phyloP scores from a whole-genome alignment of 2,888 invertebrate species.

The Priocnemis perturbator region DNA sequence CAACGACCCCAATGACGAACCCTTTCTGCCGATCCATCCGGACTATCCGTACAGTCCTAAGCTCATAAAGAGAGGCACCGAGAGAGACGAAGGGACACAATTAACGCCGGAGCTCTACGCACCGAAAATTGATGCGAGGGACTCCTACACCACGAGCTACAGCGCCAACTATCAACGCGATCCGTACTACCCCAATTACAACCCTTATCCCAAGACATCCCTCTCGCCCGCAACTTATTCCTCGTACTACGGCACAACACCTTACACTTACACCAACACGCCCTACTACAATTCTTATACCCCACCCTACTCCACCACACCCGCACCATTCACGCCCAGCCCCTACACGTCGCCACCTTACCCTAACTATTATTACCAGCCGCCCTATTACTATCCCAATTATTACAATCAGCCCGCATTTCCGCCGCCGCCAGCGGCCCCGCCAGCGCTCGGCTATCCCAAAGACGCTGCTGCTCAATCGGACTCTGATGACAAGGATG shows the following conservation, averaged over 20 bases:
- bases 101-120: constrained; percentile 65
- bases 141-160: constrained; percentile 62
- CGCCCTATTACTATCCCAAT: constrained; percentile 62
- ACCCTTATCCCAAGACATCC: constrained; percentile 57
- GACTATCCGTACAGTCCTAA: constrained; percentile 70
- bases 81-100: constrained; percentile 54
- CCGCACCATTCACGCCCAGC: constrained; percentile 38
- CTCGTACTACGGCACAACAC: constrained; percentile 29
- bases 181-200: constrained; percentile 60
- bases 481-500: constrained; percentile 43
- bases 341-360: constrained; percentile 47
- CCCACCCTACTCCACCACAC: constrained; percentile 36
- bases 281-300: constrained; percentile 43
- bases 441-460: constrained; percentile 38
- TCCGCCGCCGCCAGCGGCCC: constrained; percentile 51
- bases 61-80: constrained; percentile 68
- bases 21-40: constrained; percentile 71
- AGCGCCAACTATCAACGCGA: constrained; percentile 57
- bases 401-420: constrained; percentile 63
- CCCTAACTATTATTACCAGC: constrained; percentile 65
- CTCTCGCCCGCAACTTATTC: constrained; percentile 6
- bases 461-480: constrained; percentile 33
- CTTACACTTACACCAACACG: constrained; percentile 25
- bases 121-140: constrained; percentile 64
- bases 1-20: constrained; percentile 67